These are phyloP conservation scores for Molanna angustata DNA, from an alignment of 2,888 invertebrate genomes.

Conservation along the genomic window DNA sequence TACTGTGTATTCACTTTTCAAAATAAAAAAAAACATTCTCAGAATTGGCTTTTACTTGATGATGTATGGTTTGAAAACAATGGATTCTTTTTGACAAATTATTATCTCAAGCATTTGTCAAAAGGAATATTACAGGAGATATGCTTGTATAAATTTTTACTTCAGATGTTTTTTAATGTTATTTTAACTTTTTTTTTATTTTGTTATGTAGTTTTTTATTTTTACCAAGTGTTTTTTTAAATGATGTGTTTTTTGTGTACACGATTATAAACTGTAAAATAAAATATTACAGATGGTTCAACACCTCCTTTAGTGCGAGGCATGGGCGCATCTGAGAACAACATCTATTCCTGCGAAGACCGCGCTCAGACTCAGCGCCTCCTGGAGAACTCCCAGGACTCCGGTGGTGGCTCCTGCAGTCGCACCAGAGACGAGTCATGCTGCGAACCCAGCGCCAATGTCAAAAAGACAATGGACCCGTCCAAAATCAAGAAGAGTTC, in stretches of 20 bases:
- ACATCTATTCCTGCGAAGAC: conserved; percentile 16
- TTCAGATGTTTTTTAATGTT: not conserved
- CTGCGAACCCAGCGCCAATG: not conserved
- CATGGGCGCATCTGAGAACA: conserved; percentile 15
- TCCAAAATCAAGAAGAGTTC: conserved; percentile 16
- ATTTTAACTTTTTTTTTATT: too few species aligned
- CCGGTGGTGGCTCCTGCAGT: not conserved
- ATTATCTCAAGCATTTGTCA: not conserved
- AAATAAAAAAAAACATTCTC: too few species aligned
- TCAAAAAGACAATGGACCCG: conserved; percentile 15
- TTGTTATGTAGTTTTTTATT: too few species aligned
- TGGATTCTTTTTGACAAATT: too few species aligned
- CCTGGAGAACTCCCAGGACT: not conserved
- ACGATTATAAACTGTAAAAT: too few species aligned
- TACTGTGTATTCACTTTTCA: too few species aligned
- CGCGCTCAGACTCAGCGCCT: conserved; percentile 9
- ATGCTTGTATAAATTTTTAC: not conserved
- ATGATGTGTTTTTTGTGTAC: too few species aligned
- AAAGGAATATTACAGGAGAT: too few species aligned
- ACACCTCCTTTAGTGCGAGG: conserved; percentile 46
- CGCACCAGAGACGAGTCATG: not conserved
- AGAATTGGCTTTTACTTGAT: too few species aligned
- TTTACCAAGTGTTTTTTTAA: too few species aligned
- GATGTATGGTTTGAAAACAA: too few species aligned
- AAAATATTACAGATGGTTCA: conserved; percentile 43